phyloP scores from a whole-genome alignment of 1,140 invertebrate genomes.

The Campoletis sonorensis region DNA sequence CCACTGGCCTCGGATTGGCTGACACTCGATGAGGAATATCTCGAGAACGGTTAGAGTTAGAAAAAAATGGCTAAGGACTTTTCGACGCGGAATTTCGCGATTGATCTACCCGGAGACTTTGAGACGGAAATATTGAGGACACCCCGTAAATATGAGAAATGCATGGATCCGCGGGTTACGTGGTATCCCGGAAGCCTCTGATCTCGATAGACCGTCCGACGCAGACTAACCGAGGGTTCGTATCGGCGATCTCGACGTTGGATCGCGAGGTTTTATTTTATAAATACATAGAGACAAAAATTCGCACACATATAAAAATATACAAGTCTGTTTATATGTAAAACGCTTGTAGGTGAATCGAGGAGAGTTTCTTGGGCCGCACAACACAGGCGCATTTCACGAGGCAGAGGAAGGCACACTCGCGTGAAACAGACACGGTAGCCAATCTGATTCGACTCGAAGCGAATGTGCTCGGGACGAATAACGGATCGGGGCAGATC shows the following conservation, averaged over 20 bases:
- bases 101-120: no score
- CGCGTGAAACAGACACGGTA: background rate
- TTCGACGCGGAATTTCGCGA: no score
- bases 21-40: no score
- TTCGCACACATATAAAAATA: no score
- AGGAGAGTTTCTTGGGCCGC: background rate
- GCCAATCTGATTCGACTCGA: slow-evolving; percentile 11
- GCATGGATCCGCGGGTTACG: background rate
- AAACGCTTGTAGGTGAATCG: background rate
- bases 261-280: background rate
- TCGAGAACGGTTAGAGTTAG: no score
- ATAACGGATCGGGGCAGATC: slow-evolving; percentile 8
- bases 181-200: slow-evolving; percentile 47
- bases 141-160: no score
- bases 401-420: slow-evolving; percentile 8
- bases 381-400: background rate
- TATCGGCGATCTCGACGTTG: background rate
- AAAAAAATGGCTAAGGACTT: no score
- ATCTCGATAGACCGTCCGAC: slow-evolving; percentile 45
- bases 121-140: no score
- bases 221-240: background rate
- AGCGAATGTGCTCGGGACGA: background rate
- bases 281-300: background rate
- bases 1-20: no score
- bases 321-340: background rate